Base-by-base conservation (phyloP, 1,140 invertebrate species). In the Lethocerus indicus region DNA sequence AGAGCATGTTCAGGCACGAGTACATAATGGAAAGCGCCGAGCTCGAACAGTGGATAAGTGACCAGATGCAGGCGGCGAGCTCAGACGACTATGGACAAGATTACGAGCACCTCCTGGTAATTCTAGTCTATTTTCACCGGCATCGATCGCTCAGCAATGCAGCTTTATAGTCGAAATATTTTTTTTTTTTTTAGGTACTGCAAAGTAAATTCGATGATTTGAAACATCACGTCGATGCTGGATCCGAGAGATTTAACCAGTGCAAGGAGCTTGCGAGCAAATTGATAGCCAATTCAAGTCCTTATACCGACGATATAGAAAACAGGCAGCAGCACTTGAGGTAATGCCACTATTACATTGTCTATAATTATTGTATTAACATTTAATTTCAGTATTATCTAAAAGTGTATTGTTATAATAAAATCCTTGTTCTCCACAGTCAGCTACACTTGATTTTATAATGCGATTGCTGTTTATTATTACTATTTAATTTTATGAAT, bases 11-110 rank as follows among this genome's bases (percentile, higher is more conserved):
- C 63, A 71, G 59, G 51, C 91, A 94, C 62, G 90, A 94, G 60
- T 98, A 94, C 64, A 79, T 94, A 60, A 68, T 83, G 0, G 94
- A 98, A 65, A 84, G 80, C 51, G 75, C 80, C 46, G 91, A 97
- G 60, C 72, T 97, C 47, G 88, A 95, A 59, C 76, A 80, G 56
- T 98, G 92, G 91, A 94, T 98, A 27, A 78, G 81, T 53, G 90
- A 96, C 61, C 89, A 97, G 63, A 79, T 90, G 64, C 80, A 85
- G 55, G 79, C 80, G 0, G 92, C 91, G 6, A 79, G 79, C 2
- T 89, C 83, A 28, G 92, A 98, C 61, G 94, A 98, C 63, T 97
- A 92, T 65, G 93, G 93, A 5, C 86, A 90, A 63, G 93, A 98
- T 69, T 96, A 91, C 63, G 94, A 98, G 64, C 93, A 98, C 69